Conservation (phyloP, 2,113 vertebrate species). For the Pelecanoides urinatrix region DNA sequence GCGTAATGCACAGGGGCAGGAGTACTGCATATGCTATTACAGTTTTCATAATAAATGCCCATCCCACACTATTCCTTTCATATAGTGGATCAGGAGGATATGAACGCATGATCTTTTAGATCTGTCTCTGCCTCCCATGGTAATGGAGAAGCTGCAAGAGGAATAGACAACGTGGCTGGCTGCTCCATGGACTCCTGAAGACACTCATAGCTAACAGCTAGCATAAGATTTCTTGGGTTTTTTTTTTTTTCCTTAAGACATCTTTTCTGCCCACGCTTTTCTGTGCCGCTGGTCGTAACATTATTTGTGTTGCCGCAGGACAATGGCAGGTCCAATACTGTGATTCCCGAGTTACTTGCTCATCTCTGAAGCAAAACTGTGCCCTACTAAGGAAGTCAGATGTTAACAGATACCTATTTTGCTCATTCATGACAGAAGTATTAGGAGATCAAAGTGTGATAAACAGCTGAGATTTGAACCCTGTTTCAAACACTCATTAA, state of each 20-base stretch:
- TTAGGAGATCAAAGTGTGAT: not conserved
- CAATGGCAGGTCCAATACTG: not conserved
- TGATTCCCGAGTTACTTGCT: not conserved
- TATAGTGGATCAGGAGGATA: not conserved
- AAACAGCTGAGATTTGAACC: not conserved
- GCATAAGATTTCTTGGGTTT: not conserved
- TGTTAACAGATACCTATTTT: not conserved
- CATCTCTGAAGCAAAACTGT: not conserved
- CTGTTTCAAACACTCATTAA: not conserved
- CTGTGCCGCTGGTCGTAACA: not conserved
- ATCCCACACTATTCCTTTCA: not conserved
- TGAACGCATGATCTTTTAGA: not conserved
- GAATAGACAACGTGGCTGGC: not conserved
- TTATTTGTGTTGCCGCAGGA: not conserved
- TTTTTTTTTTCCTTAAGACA: not conserved
- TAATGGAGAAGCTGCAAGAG: not conserved
- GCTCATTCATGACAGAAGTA: not conserved
- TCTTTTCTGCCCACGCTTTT: not conserved
- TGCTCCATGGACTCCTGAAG: not conserved
- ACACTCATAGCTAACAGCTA: not conserved
- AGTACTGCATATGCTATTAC: not conserved
- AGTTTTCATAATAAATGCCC: not conserved
- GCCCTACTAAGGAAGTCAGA: not conserved
- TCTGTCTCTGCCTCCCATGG: not conserved
- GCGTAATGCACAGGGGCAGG: not conserved